These are phyloP conservation scores for Xenopus borealis DNA, from an alignment of 2,113 vertebrate genomes.

Conservation along the genomic window DNA sequence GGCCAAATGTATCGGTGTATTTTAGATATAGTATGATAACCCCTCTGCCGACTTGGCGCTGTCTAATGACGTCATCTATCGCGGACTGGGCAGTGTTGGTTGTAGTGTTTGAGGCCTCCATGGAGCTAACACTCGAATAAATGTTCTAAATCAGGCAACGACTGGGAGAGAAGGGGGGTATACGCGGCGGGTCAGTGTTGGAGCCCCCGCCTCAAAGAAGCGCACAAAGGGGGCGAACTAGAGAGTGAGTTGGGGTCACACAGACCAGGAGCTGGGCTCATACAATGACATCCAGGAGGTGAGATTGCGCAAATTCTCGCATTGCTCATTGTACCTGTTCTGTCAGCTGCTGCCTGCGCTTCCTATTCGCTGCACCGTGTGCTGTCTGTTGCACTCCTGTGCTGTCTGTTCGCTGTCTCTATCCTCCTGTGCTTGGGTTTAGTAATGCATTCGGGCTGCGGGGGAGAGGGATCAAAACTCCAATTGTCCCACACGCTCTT, in stretches of 20 bases:
- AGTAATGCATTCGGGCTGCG: no score
- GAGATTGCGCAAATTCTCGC: slow-evolving; percentile 47
- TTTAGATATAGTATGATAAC: no score
- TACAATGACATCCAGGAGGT: slow-evolving; percentile 95
- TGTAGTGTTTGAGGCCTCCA: slow-evolving; percentile 42
- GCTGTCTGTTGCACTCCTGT: no score
- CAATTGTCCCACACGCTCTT: no score
- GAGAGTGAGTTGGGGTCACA: slow-evolving; percentile 25
- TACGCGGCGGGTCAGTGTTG: slow-evolving; percentile 48
- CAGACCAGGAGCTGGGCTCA: slow-evolving; percentile 1
- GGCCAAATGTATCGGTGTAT: no score
- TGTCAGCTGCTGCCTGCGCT: background rate
- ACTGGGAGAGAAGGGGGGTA: background rate
- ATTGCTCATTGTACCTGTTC: background rate
- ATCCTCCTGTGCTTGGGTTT: no score
- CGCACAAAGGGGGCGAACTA: slow-evolving; percentile 43
- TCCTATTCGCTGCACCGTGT: no score
- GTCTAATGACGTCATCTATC: slow-evolving; percentile 50
- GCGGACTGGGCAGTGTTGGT: slow-evolving; percentile 48
- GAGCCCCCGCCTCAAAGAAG: slow-evolving; percentile 47
- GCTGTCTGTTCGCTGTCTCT: no score
- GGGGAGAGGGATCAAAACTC: no score
- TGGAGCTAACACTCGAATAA: slow-evolving; percentile 1
- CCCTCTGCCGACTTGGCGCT: slow-evolving; percentile 47
- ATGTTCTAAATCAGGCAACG: background rate